Conservation (phyloP, 2,888 invertebrate species). For the Spisula solida region DNA sequence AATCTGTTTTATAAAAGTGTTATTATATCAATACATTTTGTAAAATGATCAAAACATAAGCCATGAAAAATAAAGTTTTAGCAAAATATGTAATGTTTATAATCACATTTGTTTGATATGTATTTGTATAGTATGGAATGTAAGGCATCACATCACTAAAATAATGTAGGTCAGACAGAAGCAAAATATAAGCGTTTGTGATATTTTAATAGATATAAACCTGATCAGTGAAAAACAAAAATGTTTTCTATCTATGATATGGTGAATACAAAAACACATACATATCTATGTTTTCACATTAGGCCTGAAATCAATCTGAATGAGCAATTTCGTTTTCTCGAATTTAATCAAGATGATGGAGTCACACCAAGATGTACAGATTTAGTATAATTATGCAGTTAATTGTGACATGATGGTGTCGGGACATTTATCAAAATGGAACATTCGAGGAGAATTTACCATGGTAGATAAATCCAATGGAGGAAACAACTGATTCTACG, state of each 20-base stretch:
- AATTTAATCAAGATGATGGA: no score
- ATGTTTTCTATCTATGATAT: no score
- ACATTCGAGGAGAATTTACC: no score
- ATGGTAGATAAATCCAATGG: not conserved
- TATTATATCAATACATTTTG: no score
- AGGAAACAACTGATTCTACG: not conserved
- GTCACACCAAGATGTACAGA: not conserved
- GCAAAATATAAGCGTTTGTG: no score
- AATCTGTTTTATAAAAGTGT: not conserved
- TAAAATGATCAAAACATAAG: not conserved
- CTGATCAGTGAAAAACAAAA: no score
- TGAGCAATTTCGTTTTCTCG: no score
- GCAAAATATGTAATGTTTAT: not conserved
- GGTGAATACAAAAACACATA: no score
- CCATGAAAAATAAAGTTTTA: not conserved
- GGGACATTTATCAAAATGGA: not conserved
- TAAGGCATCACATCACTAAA: not conserved
- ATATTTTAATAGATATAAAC: no score
- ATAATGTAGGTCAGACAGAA: no score
- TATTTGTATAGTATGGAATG: slow-evolving; percentile 1
- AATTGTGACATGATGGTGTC: not conserved
- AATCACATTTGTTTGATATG: not conserved
- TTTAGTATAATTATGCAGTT: not conserved
- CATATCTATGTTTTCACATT: no score
- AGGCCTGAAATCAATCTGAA: no score